Base-by-base conservation (phyloP, 2,888 invertebrate genomes). In the Rhamnusium bicolor region DNA sequence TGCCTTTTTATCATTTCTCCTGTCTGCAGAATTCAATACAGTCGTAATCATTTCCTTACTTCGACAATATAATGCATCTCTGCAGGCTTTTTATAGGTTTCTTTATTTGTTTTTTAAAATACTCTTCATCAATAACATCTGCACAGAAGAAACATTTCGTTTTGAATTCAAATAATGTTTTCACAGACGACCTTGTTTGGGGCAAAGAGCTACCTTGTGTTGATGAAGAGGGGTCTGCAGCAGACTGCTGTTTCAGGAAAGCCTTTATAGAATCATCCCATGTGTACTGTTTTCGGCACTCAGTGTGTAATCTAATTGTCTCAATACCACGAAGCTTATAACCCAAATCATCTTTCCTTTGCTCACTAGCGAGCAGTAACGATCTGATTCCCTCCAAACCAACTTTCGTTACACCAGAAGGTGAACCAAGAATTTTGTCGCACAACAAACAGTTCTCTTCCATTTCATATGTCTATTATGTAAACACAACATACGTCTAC, bases 361-460 rank as follows among this genome's bases (percentile, higher is more conserved):
- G 46, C 46, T 46, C 46, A 46, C 46, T 46, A 46, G 46, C 46
- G 46, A 46, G 46, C 46, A 46, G 46, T 58, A 58, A 58, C 7
- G 58, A 58, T 24, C 24, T 58, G 12, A 27, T 24, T 58, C 29
- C 58, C 27, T 27, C 21, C 29, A 21, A 58, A 58, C 12, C 58
- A 21, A 58, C 21, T 12, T 19, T 58, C 29, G 21, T 58, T 58
- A 58, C 58, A 58, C 58, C 58, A 58, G 58, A 19, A 58, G 58
- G 58, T 58, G 27, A 58, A 58, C 27, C 58, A 58, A 58, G 58
- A 58, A 24, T 58, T 58, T 58, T 58, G 58, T 58, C 58, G 58
- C 58, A 58, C 58, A 58, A 58, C 58, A 27, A 58, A 58, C 58
- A 58, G 58, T 58, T 58, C 19, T 58, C 58, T 58, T 58, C 58